These are phyloP conservation scores for Diadegma fenestrale DNA, from an alignment of 2,888 invertebrate genomes.

Conservation along the genomic window DNA sequence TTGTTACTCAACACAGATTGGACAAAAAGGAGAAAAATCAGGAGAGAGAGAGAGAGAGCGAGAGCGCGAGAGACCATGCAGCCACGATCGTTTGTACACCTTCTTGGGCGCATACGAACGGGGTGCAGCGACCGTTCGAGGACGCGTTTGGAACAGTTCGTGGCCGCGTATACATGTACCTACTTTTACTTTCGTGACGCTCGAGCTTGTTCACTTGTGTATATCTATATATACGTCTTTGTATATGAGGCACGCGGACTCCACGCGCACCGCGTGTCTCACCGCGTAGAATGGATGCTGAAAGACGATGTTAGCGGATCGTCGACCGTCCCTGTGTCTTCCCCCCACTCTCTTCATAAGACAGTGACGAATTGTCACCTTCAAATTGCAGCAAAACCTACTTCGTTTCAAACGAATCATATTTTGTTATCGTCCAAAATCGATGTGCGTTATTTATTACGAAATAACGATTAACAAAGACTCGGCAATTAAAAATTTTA, in stretches of 20 bases:
- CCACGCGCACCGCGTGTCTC: constrained; percentile 60
- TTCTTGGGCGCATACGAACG: constrained; percentile 64
- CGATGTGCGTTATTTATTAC: neutral
- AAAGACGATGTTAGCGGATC: constrained; percentile 51
- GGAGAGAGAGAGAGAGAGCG: constrained; percentile 46
- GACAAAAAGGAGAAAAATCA: constrained; percentile 31
- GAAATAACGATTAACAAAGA: neutral
- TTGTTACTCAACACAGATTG: constrained; percentile 67
- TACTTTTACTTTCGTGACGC: constrained; percentile 82
- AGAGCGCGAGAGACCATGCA: constrained; percentile 31
- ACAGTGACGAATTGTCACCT: constrained; percentile 42
- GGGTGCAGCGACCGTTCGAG: constrained; percentile 84
- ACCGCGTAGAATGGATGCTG: constrained; percentile 66
- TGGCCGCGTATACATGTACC: constrained; percentile 74
- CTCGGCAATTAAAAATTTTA: neutral
- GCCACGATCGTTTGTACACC: constrained; percentile 59
- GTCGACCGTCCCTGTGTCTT: constrained; percentile 49
- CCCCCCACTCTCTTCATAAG: constrained; percentile 24
- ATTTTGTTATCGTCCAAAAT: constrained; percentile 1
- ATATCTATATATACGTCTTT: neutral
- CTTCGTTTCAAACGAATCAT: neutral
- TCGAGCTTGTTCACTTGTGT: constrained; percentile 32
- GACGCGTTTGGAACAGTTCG: constrained; percentile 81
- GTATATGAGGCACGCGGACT: constrained; percentile 26
- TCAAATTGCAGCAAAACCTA: neutral